Conservation (phyloP, 2,888 invertebrate genomes). For the Zeuzera pyrina region DNA sequence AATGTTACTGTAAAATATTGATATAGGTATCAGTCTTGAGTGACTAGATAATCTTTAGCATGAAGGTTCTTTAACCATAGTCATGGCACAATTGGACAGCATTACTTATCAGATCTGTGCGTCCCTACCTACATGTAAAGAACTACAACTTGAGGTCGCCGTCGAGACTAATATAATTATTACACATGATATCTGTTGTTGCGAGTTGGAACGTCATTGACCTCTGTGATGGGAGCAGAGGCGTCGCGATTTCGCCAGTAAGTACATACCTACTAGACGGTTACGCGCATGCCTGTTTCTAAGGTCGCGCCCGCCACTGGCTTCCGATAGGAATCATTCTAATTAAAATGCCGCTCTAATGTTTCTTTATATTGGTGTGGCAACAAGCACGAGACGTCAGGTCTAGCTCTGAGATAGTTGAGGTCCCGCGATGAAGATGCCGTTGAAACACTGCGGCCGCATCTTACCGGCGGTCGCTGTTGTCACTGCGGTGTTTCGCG, state of each 20-base stretch:
- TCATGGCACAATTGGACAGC: no score
- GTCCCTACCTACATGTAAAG: no score
- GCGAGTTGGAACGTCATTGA: conserved; percentile 50
- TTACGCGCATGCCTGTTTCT: conserved; percentile 65
- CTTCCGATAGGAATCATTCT: conserved; percentile 51
- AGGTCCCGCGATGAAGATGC: conserved; percentile 15
- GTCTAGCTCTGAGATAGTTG: neutral
- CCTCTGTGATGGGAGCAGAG: conserved; percentile 47
- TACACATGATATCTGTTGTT: conserved; percentile 33
- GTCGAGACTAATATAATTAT: no score
- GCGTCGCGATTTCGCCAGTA: conserved; percentile 48
- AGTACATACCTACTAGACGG: conserved; percentile 39
- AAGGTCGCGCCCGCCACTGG: conserved; percentile 50
- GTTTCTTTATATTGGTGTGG: neutral
- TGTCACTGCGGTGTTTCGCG: conserved; percentile 74
- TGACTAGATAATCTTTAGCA: no score
- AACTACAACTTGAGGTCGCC: no score
- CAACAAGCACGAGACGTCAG: neutral
- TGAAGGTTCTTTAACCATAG: no score
- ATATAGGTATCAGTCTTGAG: no score
- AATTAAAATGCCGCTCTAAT: conserved; percentile 44
- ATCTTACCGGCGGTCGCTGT: conserved; percentile 66
- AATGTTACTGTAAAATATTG: no score
- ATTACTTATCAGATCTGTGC: no score
- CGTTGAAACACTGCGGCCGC: conserved; percentile 69